Percentiles rank a stretch among this genome's conserved stretches.
phyloP scores from a whole-genome alignment of 1,140 invertebrate species.

The Drosophila burlai region DNA sequence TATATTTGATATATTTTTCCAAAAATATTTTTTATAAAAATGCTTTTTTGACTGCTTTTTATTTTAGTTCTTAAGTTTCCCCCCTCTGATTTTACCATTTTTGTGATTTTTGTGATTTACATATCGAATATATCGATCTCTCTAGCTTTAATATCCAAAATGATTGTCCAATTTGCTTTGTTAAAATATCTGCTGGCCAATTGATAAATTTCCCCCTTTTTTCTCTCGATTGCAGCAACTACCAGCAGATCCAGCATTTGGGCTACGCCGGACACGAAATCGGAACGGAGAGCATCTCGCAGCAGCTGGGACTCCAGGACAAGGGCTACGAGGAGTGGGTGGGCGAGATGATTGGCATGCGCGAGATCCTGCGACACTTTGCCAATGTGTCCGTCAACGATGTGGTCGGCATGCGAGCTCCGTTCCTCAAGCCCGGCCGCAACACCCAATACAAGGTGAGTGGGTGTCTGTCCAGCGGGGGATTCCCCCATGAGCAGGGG shows the following conservation, averaged over 20 bases:
- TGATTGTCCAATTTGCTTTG: neutral
- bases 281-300: conserved; percentile 94
- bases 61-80: neutral
- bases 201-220: neutral
- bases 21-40: no score
- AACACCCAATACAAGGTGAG: conserved; percentile 96
- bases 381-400: conserved; percentile 93
- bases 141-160: neutral
- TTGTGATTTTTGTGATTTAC: neutral
- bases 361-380: conserved; percentile 93
- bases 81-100: neutral
- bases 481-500: neutral
- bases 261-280: conserved; percentile 97
- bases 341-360: conserved; percentile 97
- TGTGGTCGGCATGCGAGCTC: conserved; percentile 94
- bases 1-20: no score
- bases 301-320: conserved; percentile 93
- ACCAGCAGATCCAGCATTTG: conserved; percentile 95
- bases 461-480: conserved; percentile 6
- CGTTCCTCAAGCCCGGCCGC: conserved; percentile 95
- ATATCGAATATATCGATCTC: neutral
- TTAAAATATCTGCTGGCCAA: neutral
- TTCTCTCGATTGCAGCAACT: conserved; percentile 89
- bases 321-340: conserved; percentile 96
- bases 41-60: no score